Evolutionary conservation across 2,113 vertebrate species (phyloP), one percentile per base, ranked within the genome.

Genomic region (Anguilla rostrata): DNA sequence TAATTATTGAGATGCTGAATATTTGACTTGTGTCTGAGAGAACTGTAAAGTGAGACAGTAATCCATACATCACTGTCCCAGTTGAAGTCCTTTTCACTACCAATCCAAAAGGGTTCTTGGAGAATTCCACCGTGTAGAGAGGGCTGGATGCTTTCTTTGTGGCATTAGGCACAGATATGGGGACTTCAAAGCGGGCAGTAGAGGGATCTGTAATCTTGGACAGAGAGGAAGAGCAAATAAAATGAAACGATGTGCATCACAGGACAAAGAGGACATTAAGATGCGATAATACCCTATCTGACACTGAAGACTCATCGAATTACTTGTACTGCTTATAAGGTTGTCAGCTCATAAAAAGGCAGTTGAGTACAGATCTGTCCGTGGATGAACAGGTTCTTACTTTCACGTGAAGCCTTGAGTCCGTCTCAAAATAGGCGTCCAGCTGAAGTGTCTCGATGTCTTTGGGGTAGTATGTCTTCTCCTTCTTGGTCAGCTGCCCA

Each of bases 401-500:
- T 94, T 96, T 96, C 83, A 98, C 90, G 71, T 90, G 96, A 0
- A 98, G 91, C 26, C 96, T 91, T 0, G 91, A 93, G 90, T 97
- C 91, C 0, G 96, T 96, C 94, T 98, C 96, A 40, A 94, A 93
- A 29, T 94, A 91, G 60, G 96, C 92, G 0, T 96, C 95, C 89
- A 97, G 86, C 81, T 94, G 94, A 63, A 98, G 89, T 5, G 46
- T 92, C 87, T 93, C 83, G 0, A 97, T 89, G 87, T 98, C 97
- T 85, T n/a, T 92, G 0, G 96, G 97, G 85, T 98, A 98, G 91
- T 98, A 97, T 0, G 96, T 93, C 92, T 95, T 96, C 41, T 92
- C 86, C 26, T 90, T 90, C 83, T 94, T 93, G 0, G 93, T 90
- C 8, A 98, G 95, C 0, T 83, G 63, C 16, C 94, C 97, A 22